A percentile compares a stretch with the other conserved stretches of the same genome.
phyloP scores from a whole-genome alignment of 2,888 invertebrate species.

The Stenoptilia bipunctidactyla region DNA sequence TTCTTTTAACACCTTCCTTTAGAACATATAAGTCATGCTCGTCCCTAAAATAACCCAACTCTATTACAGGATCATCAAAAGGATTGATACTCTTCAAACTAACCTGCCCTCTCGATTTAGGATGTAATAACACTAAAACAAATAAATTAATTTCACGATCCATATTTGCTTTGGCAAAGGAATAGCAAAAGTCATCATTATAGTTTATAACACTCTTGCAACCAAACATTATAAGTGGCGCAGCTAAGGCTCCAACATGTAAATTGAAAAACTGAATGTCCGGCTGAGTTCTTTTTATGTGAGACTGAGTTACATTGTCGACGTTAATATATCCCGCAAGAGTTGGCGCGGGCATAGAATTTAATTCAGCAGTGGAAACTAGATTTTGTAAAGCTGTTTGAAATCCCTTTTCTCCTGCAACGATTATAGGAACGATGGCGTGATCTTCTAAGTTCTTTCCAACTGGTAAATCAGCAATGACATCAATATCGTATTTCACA shows the following conservation, averaged over 20 bases:
- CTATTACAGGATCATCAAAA: conserved; percentile 37
- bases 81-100: conserved; percentile 36
- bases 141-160: conserved; percentile 31
- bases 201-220: conserved; percentile 27
- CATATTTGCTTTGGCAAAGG: conserved; percentile 30
- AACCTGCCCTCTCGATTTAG: conserved; percentile 41
- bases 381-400: conserved; percentile 35
- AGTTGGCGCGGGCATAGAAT: conserved; percentile 31
- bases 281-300: conserved; percentile 26
- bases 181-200: conserved; percentile 17
- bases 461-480: conserved; percentile 41
- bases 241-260: conserved; percentile 36
- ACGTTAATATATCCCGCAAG: conserved; percentile 36
- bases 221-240: conserved; percentile 24
- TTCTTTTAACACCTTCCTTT: conserved; percentile 34
- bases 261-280: conserved; percentile 44
- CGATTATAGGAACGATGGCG: conserved; percentile 24
- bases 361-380: conserved; percentile 21
- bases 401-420: conserved; percentile 35
- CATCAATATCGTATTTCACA: conserved; percentile 26
- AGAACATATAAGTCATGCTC: conserved; percentile 28
- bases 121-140: conserved; percentile 33
- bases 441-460: conserved; percentile 52
- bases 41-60: conserved; percentile 37
- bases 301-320: conserved; percentile 16